phyloP scores from a whole-genome alignment of 2,888 invertebrate species.

The Scrobipalpa costella region DNA sequence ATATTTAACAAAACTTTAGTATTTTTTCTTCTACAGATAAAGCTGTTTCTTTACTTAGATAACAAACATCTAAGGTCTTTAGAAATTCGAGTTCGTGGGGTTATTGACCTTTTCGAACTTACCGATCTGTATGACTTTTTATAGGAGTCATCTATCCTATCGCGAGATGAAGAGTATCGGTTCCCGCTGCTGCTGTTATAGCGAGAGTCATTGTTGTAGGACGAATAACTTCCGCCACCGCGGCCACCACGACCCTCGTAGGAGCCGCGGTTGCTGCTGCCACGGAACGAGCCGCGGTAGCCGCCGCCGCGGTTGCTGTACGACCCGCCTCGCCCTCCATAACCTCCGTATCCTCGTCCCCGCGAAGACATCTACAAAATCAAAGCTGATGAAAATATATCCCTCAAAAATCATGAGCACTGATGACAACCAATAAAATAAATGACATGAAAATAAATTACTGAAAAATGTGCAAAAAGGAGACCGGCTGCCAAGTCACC shows the following conservation, averaged over 20 bases:
- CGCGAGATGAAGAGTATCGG: conserved; percentile 63
- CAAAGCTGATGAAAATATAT: too few species aligned
- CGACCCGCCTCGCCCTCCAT: conserved; percentile 57
- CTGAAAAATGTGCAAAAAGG: background rate
- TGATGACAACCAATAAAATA: background rate
- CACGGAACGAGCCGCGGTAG: conserved; percentile 69
- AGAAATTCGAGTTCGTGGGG: too few species aligned
- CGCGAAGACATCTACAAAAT: conserved; percentile 69
- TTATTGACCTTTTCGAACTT: conserved; percentile 37
- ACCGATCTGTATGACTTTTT: conserved; percentile 76
- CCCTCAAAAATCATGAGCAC: background rate
- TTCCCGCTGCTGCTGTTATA: conserved; percentile 64
- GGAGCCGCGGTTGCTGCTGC: conserved; percentile 61
- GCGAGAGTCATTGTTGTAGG: conserved; percentile 68
- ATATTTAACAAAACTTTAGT: background rate
- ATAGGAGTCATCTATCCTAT: conserved; percentile 72
- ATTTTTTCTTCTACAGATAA: too few species aligned
- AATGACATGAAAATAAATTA: background rate
- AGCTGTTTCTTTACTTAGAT: too few species aligned
- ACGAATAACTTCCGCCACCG: conserved; percentile 67
- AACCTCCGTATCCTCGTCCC: conserved; percentile 68
- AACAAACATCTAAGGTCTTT: too few species aligned
- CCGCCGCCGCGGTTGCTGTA: conserved; percentile 63
- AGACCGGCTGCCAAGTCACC: conserved; percentile 15
- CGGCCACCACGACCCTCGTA: conserved; percentile 63